These are phyloP conservation scores for Alca torda DNA, from an alignment of 2,797 vertebrate species.

Conservation along the genomic window DNA sequence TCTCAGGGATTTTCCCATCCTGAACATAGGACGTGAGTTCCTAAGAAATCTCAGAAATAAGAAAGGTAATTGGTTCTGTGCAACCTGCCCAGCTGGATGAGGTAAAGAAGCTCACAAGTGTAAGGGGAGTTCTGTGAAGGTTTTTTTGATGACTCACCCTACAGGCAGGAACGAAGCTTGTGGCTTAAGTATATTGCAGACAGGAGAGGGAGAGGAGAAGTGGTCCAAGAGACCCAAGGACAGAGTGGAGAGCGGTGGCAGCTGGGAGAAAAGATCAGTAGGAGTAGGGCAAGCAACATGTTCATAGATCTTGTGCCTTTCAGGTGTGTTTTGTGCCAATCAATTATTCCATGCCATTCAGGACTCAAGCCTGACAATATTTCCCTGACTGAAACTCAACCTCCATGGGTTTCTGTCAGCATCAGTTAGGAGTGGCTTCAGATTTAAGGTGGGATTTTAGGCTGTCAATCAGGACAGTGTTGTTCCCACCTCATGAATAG, in stretches of 20 bases:
- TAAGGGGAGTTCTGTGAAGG: not conserved
- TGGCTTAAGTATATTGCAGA: not conserved
- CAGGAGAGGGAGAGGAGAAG: not conserved
- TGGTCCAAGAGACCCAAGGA: not conserved
- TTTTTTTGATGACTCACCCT: conserved; percentile 39
- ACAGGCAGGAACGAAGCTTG: not conserved
- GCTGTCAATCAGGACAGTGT: not conserved
- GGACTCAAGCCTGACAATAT: not conserved
- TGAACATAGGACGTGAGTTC: not conserved
- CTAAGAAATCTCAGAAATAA: not conserved
- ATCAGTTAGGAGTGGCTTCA: not conserved
- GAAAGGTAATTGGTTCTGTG: not conserved
- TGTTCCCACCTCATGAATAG: accelerated
- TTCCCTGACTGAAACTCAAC: not conserved
- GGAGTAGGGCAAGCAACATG: not conserved
- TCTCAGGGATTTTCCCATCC: not conserved
- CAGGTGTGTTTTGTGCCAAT: not conserved
- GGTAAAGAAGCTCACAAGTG: not conserved
- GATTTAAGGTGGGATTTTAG: not conserved
- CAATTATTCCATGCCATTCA: not conserved
- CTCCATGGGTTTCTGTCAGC: not conserved
- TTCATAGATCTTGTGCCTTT: not conserved
- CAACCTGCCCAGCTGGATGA: not conserved
- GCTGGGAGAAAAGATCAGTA: not conserved
- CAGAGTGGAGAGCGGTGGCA: not conserved